Percentiles rank a stretch among this genome's conserved stretches.
Conservation (phyloP, 2,113 vertebrate genomes). For the Anoplopoma fimbria region DNA sequence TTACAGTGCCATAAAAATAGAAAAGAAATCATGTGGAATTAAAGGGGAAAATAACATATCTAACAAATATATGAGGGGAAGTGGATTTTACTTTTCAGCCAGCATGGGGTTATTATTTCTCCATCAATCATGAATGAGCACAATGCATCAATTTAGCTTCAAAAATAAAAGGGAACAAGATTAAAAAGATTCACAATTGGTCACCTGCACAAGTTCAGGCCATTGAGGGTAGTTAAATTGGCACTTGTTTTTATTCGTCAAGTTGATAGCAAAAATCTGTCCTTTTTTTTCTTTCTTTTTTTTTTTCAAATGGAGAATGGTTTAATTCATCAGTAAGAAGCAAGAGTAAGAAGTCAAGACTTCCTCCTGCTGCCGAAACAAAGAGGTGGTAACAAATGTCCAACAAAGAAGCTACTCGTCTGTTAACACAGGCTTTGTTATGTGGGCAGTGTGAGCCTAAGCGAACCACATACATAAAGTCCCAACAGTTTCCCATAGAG, state of each 20-base stretch:
- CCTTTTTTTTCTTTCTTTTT: too few relatives aligned
- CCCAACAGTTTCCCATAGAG: too few relatives aligned
- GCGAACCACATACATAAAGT: background rate
- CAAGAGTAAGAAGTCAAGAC: too few relatives aligned
- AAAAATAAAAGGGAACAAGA: background rate
- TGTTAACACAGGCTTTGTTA: background rate
- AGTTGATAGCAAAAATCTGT: background rate
- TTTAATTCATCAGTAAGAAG: too few relatives aligned
- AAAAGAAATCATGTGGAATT: background rate
- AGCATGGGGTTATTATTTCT: background rate
- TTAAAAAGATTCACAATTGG: background rate
- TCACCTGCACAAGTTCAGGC: background rate
- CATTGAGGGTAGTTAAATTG: background rate
- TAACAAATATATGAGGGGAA: background rate
- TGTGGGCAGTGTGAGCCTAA: background rate
- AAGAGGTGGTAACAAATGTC: background rate
- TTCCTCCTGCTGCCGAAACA: too few relatives aligned
- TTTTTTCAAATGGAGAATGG: too few relatives aligned
- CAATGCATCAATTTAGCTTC: background rate
- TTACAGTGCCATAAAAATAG: background rate
- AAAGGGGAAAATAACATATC: background rate
- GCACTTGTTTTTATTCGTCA: background rate
- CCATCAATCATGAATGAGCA: background rate
- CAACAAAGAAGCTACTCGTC: background rate
- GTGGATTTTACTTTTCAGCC: background rate